Percentiles rank a stretch among this genome's conserved stretches.
Conservation (phyloP, 1,140 invertebrate genomes). For the Proctacanthus coquilletti region DNA sequence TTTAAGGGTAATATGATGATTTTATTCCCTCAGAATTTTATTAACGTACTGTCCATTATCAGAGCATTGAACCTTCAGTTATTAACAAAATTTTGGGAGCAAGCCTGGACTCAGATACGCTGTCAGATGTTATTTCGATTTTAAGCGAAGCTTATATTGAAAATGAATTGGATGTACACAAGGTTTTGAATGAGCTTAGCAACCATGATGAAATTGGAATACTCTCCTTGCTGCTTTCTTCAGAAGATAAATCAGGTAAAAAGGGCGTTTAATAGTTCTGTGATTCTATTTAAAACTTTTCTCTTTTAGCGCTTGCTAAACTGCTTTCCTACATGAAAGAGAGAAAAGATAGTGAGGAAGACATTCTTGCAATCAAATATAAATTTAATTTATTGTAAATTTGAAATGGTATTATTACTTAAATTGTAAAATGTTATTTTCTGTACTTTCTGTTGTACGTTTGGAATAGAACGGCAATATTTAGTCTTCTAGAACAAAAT, state of each 20-base stretch:
- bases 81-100: constrained; percentile 23
- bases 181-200: constrained; percentile 16
- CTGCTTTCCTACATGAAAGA: no score
- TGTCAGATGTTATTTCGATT: constrained; percentile 15
- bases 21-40: not conserved
- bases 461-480: no score
- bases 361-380: no score
- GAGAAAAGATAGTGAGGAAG: no score
- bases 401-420: no score
- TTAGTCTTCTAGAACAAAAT: no score
- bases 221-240: constrained; percentile 21
- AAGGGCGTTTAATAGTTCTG: no score
- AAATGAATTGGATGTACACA: constrained; percentile 17
- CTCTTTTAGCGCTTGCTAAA: no score
- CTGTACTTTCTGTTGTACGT: no score
- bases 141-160: constrained; percentile 19
- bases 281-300: no score
- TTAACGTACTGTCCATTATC: constrained; percentile 5
- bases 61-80: constrained; percentile 16
- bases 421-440: no score
- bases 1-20: constrained; percentile 7
- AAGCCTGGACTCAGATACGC: constrained; percentile 21
- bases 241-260: constrained; percentile 16
- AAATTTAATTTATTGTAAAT: no score
- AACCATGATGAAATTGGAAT: constrained; percentile 21